Base-by-base conservation (phyloP, 2,797 vertebrate species). In the Gephyroberyx darwinii region DNA sequence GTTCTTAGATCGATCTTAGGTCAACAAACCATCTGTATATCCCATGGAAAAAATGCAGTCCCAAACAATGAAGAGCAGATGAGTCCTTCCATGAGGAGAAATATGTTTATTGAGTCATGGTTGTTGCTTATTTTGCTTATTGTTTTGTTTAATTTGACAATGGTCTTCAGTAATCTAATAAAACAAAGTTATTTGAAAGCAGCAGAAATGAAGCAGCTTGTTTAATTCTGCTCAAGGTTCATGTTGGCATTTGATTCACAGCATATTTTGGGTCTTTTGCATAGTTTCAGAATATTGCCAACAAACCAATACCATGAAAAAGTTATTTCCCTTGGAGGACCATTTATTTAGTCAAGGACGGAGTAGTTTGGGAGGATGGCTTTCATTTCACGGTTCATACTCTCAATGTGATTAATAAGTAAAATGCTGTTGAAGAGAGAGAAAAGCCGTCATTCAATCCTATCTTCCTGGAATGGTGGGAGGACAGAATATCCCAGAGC, bases 361-460 rank as follows among this genome's bases (percentile, higher is more conserved):
- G 83, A 86, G 86, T 87, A 90, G 89, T 93, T 92, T 89, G 82
- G 82, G 80, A 62, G 92, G 91, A 92, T 92, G 88, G 84, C 88
- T 93, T 93, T 94, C 91, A 95, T 95, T 94, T 94, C 93, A 94
- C 88, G 92, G 90, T 95, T 92, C 91, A 93, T 87, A 92, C 89
- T 82, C 89, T 90, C 91, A 91, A 93, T 91, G 90, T 92, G 93
- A 94, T 94, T 95, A 94, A 93, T 93, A 93, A 91, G 89, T 90
- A 92, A 93, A 93, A 93, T 74, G 87, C 88, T 84, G 86, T 88
- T 86, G 90, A 92, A 84, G 87, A 91, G 84, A 90, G 89, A 90
- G 85, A 88, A 90, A 90, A 87, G 86, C 78, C 77, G 85, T 87
- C 88, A 86, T 89, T 90, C 90, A 90, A 76, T 90, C 84, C 86